Conservation (phyloP, 2,113 vertebrate species). For the Alligator mississippiensis region DNA sequence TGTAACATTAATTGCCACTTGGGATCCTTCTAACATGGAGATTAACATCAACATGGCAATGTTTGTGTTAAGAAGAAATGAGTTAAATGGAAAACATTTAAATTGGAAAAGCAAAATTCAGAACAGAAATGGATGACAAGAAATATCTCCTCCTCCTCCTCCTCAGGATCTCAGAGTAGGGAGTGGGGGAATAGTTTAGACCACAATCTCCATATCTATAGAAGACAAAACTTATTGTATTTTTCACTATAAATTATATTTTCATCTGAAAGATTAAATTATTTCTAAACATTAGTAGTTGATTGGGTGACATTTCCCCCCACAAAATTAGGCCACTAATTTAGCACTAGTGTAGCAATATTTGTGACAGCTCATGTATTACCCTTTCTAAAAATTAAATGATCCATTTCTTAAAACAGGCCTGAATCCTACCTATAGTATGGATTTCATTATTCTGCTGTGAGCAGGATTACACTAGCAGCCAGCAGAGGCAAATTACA, state of each 20-base stretch:
- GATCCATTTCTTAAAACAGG: neutral
- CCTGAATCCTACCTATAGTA: neutral
- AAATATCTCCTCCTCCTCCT: too few relatives aligned
- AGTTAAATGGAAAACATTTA: neutral
- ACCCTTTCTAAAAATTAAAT: neutral
- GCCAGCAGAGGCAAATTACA: neutral
- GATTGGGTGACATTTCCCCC: neutral
- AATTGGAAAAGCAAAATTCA: neutral
- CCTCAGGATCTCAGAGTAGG: too few relatives aligned
- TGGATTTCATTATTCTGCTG: neutral
- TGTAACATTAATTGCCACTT: neutral
- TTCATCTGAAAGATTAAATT: too few relatives aligned
- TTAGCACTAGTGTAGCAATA: neutral
- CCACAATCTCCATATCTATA: too few relatives aligned
- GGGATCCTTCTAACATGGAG: constrained; percentile 1
- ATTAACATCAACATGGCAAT: neutral
- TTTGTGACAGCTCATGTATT: neutral
- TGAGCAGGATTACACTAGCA: neutral
- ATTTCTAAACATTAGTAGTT: too few relatives aligned
- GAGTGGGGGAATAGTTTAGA: neutral
- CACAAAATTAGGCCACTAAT: neutral
- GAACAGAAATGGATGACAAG: neutral
- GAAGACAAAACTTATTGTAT: too few relatives aligned
- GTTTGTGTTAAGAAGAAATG: neutral
- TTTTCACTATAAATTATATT: too few relatives aligned